Evolutionary conservation across 2,797 vertebrate genomes (phyloP).

Genomic region (Denticeps clupeoides): DNA sequence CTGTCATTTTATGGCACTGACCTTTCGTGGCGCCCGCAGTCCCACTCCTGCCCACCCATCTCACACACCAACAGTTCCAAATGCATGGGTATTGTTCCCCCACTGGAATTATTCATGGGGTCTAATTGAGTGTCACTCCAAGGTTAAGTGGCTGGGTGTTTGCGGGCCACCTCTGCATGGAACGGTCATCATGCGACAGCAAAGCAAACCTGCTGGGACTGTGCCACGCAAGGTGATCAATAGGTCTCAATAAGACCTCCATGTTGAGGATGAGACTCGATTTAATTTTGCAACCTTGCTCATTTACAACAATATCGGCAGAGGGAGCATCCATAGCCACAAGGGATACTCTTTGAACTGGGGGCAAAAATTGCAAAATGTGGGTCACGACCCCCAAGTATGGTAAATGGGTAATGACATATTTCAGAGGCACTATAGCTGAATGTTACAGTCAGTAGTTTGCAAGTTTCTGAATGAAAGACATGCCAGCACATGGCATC

Average conservation of each 20-base stretch:
- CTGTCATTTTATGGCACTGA: too few species aligned
- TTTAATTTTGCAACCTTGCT: constrained; percentile 53
- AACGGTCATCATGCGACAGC: constrained; percentile 27
- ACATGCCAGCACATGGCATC: too few species aligned
- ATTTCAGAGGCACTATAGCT: too few species aligned
- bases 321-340: constrained; percentile 51
- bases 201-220: constrained; percentile 18
- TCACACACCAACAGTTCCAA: neutral
- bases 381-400: too few species aligned
- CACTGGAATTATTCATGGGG: constrained; percentile 17
- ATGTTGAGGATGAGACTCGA: constrained; percentile 44
- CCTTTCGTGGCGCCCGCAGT: neutral
- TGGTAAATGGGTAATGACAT: too few species aligned
- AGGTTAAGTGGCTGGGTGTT: constrained; percentile 42
- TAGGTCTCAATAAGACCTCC: constrained; percentile 40
- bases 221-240: constrained; percentile 41
- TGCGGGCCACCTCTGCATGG: neutral
- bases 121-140: constrained; percentile 25
- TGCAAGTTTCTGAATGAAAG: too few species aligned
- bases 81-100: neutral
- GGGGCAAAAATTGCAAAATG: too few species aligned
- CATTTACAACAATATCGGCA: constrained; percentile 60
- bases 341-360: too few species aligned
- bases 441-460: too few species aligned
- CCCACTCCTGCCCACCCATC: neutral